These are phyloP conservation scores for Oreochromis spilurus DNA, from an alignment of 2,113 vertebrate species.

Conservation along the genomic window DNA sequence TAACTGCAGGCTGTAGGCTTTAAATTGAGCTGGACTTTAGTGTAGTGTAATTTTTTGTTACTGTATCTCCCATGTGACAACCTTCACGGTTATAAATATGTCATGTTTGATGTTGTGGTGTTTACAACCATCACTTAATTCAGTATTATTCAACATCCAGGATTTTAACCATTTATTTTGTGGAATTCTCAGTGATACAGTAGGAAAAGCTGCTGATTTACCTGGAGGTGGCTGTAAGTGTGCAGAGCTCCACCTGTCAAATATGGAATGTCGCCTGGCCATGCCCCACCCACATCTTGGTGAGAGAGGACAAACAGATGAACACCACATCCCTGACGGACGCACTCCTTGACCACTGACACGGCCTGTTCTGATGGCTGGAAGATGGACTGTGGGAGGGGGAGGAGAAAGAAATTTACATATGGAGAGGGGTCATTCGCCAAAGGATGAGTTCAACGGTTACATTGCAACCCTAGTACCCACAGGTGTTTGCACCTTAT, in stretches of 20 bases:
- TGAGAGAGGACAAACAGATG: conserved; percentile 73
- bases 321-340: conserved; percentile 72
- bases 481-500: not conserved
- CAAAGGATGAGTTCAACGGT: not conserved
- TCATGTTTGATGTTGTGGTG: not conserved
- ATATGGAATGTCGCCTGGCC: conserved; percentile 72
- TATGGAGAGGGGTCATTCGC: rapidly evolving
- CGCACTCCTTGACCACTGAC: conserved; percentile 68
- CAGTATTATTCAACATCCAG: not conserved
- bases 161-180: not conserved
- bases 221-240: conserved; percentile 72
- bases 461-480: rapidly evolving
- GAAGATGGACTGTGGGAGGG: conserved; percentile 66
- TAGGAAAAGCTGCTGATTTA: not conserved
- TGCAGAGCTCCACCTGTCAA: conserved; percentile 71
- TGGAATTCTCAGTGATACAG: not conserved
- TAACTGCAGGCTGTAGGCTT: not conserved
- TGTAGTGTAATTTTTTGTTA: rapidly evolving
- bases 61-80: rapidly evolving
- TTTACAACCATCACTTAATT: not conserved
- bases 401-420: not conserved
- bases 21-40: not conserved
- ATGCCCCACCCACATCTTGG: conserved; percentile 71
- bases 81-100: not conserved
- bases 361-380: conserved; percentile 63